Percentiles rank a stretch among this genome's conserved stretches.
Conservation (phyloP, 2,888 invertebrate genomes). For the Agrotis ipsilon region DNA sequence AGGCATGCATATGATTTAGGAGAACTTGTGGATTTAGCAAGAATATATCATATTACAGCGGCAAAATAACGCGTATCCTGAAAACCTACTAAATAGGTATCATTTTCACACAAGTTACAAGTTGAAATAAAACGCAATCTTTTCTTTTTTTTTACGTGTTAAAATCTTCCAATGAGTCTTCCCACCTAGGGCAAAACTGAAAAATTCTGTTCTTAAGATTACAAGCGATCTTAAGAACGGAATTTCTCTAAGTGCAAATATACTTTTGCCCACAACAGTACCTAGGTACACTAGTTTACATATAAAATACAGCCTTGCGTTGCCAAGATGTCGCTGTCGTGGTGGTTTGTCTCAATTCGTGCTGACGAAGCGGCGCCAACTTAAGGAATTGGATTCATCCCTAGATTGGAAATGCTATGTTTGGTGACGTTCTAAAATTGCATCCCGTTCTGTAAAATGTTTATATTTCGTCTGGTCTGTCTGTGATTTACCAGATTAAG, state of each 20-base stretch:
- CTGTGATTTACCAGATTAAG: constrained; percentile 21
- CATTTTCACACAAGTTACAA: no score
- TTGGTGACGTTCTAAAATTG: constrained; percentile 27
- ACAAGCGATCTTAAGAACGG: no score
- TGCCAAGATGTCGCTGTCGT: constrained; percentile 38
- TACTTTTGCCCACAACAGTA: neutral
- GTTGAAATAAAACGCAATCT: no score
- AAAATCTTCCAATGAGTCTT: no score
- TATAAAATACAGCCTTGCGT: constrained; percentile 52
- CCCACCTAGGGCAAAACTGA: no score
- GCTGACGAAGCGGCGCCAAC: constrained; percentile 48
- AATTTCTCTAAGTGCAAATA: neutral
- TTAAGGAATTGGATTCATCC: constrained; percentile 47
- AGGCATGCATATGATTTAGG: no score
- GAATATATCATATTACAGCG: no score
- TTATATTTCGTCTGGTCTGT: constrained; percentile 35
- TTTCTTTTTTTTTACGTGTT: no score
- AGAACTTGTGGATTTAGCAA: no score
- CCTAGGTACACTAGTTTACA: constrained; percentile 46
- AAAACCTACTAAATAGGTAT: no score
- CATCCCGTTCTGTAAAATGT: constrained; percentile 18
- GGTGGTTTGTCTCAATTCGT: constrained; percentile 28
- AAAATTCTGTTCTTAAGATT: no score
- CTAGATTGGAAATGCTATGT: constrained; percentile 27
- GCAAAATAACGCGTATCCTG: no score